Percentiles rank a stretch among this genome's conserved stretches.
Evolutionary conservation across 2,113 vertebrate genomes (phyloP).

Genomic region (Pseudorasbora parva): DNA sequence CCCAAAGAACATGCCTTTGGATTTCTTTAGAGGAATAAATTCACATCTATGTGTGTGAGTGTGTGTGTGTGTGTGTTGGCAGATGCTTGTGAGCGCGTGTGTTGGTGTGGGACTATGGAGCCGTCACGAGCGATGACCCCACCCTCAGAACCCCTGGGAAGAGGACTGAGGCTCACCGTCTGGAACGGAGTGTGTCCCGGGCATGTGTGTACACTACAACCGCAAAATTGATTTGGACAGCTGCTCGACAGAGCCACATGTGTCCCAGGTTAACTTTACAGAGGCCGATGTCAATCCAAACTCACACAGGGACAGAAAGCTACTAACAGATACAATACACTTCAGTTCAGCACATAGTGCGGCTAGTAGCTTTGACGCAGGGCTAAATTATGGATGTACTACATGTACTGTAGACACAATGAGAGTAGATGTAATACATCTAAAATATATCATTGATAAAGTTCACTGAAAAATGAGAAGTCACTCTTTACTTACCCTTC

Average conservation of each 20-base stretch:
- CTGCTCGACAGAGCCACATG: slow-evolving; percentile 44
- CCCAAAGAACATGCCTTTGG: neutral
- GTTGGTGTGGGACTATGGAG: slow-evolving; percentile 15
- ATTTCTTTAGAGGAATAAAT: neutral
- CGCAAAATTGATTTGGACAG: slow-evolving; percentile 54
- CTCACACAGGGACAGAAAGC: slow-evolving; percentile 21
- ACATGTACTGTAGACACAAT: slow-evolving; percentile 11
- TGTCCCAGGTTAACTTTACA: slow-evolving; percentile 41
- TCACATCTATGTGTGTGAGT: neutral
- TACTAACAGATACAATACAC: slow-evolving; percentile 26
- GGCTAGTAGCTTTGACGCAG: no score
- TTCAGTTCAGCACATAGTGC: neutral
- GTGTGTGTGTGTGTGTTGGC: neutral
- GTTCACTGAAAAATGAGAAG: neutral
- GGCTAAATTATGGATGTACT: slow-evolving; percentile 9
- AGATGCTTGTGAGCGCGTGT: neutral
- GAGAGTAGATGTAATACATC: neutral
- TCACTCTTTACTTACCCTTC: neutral
- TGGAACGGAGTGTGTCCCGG: slow-evolving; percentile 41
- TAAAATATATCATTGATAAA: neutral
- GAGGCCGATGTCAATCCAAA: slow-evolving; percentile 35
- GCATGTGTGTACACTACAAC: slow-evolving; percentile 37
- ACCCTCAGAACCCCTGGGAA: slow-evolving; percentile 30
- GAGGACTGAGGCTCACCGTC: slow-evolving; percentile 17
- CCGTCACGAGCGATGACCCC: slow-evolving; percentile 33